phyloP scores from a whole-genome alignment of 2,797 vertebrate species.

The Rhabdomys pumilio region DNA sequence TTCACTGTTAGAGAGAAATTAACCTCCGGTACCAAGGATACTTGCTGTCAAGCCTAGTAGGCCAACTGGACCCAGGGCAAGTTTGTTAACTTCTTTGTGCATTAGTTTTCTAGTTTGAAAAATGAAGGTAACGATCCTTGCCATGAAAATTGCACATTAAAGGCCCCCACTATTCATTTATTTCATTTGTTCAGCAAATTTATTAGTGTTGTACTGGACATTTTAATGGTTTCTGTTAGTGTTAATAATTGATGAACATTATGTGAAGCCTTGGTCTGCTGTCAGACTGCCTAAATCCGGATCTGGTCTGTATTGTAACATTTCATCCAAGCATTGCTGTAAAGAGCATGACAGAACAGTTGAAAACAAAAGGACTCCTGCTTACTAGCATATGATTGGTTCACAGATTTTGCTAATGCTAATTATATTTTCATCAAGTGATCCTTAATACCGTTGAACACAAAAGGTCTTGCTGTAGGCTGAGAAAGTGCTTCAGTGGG shows the following conservation, averaged over 20 bases:
- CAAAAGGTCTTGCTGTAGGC: not conserved
- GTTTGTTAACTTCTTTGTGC: conserved; percentile 66
- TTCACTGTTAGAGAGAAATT: conserved; percentile 66
- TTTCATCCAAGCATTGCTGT: conserved; percentile 58
- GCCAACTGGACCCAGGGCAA: conserved; percentile 54
- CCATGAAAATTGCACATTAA: conserved; percentile 63
- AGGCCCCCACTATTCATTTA: conserved; percentile 58
- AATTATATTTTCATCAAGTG: conserved; percentile 60
- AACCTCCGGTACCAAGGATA: conserved; percentile 28
- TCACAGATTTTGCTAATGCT: conserved; percentile 61
- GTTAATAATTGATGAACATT: conserved; percentile 79
- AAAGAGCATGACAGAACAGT: conserved; percentile 66
- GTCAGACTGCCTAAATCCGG: conserved; percentile 67
- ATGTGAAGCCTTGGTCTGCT: conserved; percentile 73
- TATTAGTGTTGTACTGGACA: conserved; percentile 71
- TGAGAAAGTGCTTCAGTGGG: not conserved
- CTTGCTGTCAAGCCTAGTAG: not conserved
- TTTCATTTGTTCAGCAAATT: conserved; percentile 74
- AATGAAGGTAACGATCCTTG: conserved; percentile 64
- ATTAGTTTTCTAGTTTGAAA: conserved; percentile 71
- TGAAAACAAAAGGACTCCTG: conserved; percentile 46
- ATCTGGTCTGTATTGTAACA: conserved; percentile 56
- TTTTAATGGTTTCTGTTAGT: conserved; percentile 73
- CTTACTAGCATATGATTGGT: conserved; percentile 65
- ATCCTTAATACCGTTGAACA: conserved; percentile 63